A percentile compares a stretch with the other conserved stretches of the same genome.
Conservation (phyloP, 2,797 vertebrate species). For the Onychomys leucogaster region DNA sequence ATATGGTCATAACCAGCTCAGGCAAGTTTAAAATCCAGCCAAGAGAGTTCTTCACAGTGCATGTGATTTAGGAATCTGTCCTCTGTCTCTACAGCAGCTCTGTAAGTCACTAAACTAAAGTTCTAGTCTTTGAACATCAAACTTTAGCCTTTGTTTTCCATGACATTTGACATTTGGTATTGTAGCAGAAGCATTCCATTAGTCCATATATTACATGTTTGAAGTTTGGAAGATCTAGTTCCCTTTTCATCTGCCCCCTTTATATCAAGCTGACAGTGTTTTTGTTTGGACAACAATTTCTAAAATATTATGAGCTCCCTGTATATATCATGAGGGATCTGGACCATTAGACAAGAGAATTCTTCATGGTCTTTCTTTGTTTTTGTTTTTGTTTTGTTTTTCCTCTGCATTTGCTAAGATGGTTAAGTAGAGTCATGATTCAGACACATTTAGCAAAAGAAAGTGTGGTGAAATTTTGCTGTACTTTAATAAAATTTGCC, state of each 20-base stretch:
- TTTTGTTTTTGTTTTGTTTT: no score
- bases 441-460: background rate
- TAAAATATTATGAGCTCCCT: background rate
- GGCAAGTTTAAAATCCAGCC: background rate
- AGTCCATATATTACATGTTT: background rate
- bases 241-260: background rate
- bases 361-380: background rate
- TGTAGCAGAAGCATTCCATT: background rate
- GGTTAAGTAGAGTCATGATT: background rate
- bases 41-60: background rate
- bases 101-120: background rate
- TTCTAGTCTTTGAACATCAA: background rate
- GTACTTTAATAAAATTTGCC: no score
- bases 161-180: background rate
- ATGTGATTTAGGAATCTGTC: background rate
- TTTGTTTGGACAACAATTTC: background rate
- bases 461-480: no score
- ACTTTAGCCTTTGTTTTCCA: background rate
- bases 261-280: background rate
- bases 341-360: background rate
- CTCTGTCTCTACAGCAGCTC: background rate
- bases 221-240: constrained; percentile 36
- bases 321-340: background rate
- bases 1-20: background rate
- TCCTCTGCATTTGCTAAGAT: background rate